These are phyloP conservation scores for Diaperis boleti DNA, from an alignment of 2,888 invertebrate species.

Conservation along the genomic window DNA sequence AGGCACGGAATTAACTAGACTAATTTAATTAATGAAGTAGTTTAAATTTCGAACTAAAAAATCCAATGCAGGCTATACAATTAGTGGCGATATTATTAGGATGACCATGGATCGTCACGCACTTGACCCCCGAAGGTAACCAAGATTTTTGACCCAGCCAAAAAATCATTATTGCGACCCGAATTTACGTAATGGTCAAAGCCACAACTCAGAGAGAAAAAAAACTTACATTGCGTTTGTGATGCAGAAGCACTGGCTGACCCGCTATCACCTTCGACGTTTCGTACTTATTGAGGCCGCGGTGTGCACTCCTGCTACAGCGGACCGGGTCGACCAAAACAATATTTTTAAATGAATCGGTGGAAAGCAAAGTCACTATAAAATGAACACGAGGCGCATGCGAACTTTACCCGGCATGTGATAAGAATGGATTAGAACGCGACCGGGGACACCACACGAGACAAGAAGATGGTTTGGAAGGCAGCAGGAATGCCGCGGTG, in stretches of 20 bases:
- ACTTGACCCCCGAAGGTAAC: too few species aligned
- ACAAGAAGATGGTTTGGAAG: too few species aligned
- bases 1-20: neutral
- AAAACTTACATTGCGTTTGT: neutral
- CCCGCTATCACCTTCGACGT: neutral
- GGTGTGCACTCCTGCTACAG: constrained; percentile 17
- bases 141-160: too few species aligned
- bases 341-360: constrained; percentile 29
- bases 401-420: constrained; percentile 30
- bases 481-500: too few species aligned
- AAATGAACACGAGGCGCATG: constrained; percentile 34
- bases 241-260: neutral
- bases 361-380: constrained; percentile 29
- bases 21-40: too few species aligned
- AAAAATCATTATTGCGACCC: too few species aligned
- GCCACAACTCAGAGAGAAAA: neutral
- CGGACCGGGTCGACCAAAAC: constrained; percentile 6
- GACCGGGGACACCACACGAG: too few species aligned
- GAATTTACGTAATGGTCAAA: too few species aligned
- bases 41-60: too few species aligned
- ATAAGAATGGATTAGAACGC: constrained; percentile 23
- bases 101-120: too few species aligned
- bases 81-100: too few species aligned
- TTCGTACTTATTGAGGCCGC: constrained; percentile 11
- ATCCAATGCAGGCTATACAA: too few species aligned